Base-by-base conservation (phyloP, 2,888 invertebrate species). In the Aphodius granarius region DNA sequence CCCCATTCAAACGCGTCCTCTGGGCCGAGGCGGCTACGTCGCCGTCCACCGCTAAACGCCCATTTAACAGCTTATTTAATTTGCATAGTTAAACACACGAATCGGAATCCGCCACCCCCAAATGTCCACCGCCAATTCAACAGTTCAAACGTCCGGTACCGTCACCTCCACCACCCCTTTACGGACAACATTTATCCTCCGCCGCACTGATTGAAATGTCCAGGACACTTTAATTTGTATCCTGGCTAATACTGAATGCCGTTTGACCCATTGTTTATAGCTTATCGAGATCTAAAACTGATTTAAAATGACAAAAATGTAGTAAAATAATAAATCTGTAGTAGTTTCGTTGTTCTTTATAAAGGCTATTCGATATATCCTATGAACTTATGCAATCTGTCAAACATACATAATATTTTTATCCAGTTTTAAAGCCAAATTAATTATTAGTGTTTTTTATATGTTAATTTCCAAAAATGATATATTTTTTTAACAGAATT, bases 61-160 rank as follows among this genome's bases (percentile, higher is more conserved):
- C 75, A 75, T 75, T 72, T 72, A 75, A 72, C 72, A 72, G 75
- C 72, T 75, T 75, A 75, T 75, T 75, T 75, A 75, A 75, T 75
- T 75, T 75, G 63, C 75, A 75, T 75, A 75, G 72, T 72, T 75
- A 75, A 75, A 75, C 72, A 75, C 68, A 66, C 22, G 68, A 68
- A 68, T 21, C 68, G 68, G 20, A 21, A 20, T 17, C 66, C n/a
- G 20, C n/a, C 9, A n/a, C n/a, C 66, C 66, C 16, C 66, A 20
- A 20, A 68, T 21, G 68, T 68, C 68, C 22, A n/a, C 22, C 22
- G 68, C 68, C 66, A 21, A 68, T 68, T 68, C 68, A 68, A 22
- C 21, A 22, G 22, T 68, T 68, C 68, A 43, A 43, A 3, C 43
- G 43, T 43, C 43, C 43, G 43, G 43, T 43, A 13, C 43, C 43